Evolutionary conservation across 2,797 vertebrate genomes (phyloP).

Genomic region (Malacoraja senta): DNA sequence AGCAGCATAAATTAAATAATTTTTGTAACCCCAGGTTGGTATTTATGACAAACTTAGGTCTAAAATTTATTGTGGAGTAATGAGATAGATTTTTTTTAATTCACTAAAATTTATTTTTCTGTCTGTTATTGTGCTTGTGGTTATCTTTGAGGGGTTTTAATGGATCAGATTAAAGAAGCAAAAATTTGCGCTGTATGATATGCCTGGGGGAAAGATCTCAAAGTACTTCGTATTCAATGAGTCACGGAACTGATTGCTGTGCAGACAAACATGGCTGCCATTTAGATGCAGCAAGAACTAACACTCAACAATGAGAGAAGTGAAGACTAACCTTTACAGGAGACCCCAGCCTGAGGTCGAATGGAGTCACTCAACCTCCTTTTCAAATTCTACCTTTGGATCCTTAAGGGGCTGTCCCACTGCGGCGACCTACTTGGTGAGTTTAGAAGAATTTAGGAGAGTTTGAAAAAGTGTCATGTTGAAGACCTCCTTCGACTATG

Average conservation of each 20-base stretch:
- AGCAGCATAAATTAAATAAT: neutral
- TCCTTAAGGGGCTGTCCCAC: no score
- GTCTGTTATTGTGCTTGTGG: neutral
- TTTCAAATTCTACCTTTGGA: neutral
- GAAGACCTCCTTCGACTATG: no score
- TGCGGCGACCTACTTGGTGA: no score
- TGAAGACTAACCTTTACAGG: neutral
- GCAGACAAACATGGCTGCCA: neutral
- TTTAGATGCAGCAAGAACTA: neutral
- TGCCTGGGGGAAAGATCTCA: neutral
- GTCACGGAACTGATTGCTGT: neutral
- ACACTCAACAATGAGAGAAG: neutral
- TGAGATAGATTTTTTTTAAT: neutral
- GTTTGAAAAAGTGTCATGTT: no score
- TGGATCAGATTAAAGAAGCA: neutral
- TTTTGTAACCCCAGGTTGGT: neutral
- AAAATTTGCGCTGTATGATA: neutral
- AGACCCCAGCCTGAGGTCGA: neutral
- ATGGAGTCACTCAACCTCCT: neutral
- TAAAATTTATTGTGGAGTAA: neutral
- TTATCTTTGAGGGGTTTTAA: neutral
- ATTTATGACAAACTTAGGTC: neutral
- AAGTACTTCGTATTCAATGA: neutral
- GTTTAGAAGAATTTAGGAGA: no score
- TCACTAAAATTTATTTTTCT: neutral